These are phyloP conservation scores for Metallyticus violacea DNA, from an alignment of 2,888 invertebrate genomes.

Conservation along the genomic window DNA sequence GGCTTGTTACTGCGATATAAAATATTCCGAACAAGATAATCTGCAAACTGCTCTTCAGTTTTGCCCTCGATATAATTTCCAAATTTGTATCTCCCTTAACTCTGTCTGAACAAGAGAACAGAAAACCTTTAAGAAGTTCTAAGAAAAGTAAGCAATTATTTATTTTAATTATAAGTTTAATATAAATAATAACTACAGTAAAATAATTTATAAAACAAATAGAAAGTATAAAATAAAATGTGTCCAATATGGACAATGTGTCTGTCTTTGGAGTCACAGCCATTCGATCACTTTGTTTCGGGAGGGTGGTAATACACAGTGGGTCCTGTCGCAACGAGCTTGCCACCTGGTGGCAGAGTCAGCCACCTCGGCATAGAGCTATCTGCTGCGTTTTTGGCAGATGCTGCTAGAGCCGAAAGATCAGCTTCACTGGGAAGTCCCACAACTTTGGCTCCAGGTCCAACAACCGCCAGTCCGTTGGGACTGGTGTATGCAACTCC, in stretches of 20 bases:
- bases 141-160: background rate
- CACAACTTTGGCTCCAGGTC: conserved; percentile 68
- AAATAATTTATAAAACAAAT: background rate
- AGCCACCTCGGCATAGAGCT: conserved; percentile 38
- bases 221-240: background rate
- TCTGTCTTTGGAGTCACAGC: background rate
- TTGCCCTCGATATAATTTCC: too few species aligned
- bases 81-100: too few species aligned
- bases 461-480: conserved; percentile 71
- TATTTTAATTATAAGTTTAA: background rate
- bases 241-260: background rate
- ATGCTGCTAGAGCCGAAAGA: background rate
- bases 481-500: conserved; percentile 74
- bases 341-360: conserved; percentile 58
- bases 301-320: conserved; percentile 61
- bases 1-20: background rate
- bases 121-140: background rate
- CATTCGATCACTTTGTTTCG: background rate
- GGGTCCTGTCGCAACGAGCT: conserved; percentile 70
- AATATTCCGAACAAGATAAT: background rate
- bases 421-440: conserved; percentile 37
- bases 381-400: background rate
- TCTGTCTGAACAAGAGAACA: too few species aligned
- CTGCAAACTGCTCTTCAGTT: too few species aligned
- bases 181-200: background rate